phyloP scores from a whole-genome alignment of 1,140 invertebrate species.

The Pentalonia nigronervosa region DNA sequence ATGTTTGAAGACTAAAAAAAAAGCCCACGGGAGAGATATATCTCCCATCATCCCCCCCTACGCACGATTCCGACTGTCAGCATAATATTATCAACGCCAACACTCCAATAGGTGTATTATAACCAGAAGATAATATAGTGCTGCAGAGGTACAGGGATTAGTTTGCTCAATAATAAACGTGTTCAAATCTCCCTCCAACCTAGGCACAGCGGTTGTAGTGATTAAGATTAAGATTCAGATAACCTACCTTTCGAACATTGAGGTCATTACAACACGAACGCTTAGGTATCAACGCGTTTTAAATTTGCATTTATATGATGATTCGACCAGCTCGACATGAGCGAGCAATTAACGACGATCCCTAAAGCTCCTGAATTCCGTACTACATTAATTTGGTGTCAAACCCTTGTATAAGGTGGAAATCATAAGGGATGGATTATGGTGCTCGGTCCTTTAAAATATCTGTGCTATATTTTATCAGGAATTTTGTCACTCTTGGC shows the following conservation, averaged over 20 bases:
- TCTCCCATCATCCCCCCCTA: too few species aligned
- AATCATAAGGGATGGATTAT: not conserved
- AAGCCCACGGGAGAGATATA: too few species aligned
- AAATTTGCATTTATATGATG: not conserved
- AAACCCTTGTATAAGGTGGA: not conserved
- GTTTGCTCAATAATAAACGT: not conserved
- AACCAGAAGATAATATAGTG: not conserved
- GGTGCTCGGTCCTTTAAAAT: not conserved
- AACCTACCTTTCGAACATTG: not conserved
- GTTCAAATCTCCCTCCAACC: not conserved
- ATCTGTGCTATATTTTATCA: not conserved
- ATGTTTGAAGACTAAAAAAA: too few species aligned
- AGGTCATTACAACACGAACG: not conserved
- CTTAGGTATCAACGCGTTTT: not conserved
- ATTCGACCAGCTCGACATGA: not conserved
- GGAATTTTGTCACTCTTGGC: not conserved
- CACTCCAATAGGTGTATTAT: not conserved
- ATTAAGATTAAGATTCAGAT: slow-evolving; percentile 6
- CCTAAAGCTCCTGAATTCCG: not conserved
- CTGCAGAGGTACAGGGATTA: not conserved
- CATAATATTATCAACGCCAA: not conserved
- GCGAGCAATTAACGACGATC: not conserved
- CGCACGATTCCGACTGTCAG: not conserved
- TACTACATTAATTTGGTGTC: not conserved
- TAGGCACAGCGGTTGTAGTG: not conserved